Evolutionary conservation across 2,888 invertebrate species (phyloP).

Genomic region (Leptopilina drosophilae): DNA sequence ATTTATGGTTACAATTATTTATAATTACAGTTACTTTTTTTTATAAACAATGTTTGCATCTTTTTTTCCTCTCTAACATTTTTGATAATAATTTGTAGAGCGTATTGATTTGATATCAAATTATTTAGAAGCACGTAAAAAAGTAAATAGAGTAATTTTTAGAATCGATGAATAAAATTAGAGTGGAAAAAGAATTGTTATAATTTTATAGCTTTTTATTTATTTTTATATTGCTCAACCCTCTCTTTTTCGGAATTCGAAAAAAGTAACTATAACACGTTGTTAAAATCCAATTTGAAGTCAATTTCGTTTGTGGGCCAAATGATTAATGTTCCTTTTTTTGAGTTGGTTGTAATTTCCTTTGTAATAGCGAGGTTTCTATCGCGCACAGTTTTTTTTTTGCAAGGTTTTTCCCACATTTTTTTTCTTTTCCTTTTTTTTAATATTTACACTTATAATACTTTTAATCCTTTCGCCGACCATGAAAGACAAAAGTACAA

Average conservation of each 20-base stretch:
- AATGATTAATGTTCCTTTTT: conserved; percentile 14
- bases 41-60: too few species aligned
- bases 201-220: neutral
- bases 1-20: too few species aligned
- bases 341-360: conserved; percentile 20
- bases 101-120: too few species aligned
- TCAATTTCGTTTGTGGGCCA: neutral
- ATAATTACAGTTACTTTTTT: too few species aligned
- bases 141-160: too few species aligned
- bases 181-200: neutral
- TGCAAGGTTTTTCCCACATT: conserved; percentile 38
- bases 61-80: too few species aligned
- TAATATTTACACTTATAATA: conserved; percentile 27
- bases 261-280: neutral
- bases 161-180: neutral
- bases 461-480: conserved; percentile 34
- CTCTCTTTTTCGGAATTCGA: neutral
- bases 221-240: neutral
- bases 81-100: too few species aligned
- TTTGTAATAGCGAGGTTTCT: conserved; percentile 11
- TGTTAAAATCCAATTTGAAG: neutral
- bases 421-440: neutral
- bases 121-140: neutral
- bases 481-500: conserved; percentile 19
- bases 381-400: conserved; percentile 27